phyloP scores from a whole-genome alignment of 92 coral and sea anemone genomes.

The Parazoanthus darwini region DNA sequence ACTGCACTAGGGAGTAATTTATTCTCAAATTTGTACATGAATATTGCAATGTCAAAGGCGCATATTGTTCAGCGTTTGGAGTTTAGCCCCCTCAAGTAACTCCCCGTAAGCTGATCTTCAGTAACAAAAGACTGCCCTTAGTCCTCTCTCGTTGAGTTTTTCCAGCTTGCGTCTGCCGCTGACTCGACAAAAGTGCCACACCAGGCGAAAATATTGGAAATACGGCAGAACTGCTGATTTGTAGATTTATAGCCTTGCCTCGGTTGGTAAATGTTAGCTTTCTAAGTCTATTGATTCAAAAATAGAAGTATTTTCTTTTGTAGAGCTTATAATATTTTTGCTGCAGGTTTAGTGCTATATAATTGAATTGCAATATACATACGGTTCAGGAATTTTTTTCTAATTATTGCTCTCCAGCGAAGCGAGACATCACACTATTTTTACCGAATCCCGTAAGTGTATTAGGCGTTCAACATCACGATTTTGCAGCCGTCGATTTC shows the following conservation, averaged over 20 bases:
- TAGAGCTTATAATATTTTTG: too few species aligned
- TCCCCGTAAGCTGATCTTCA: constrained; percentile 48
- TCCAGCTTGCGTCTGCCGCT: constrained; percentile 44
- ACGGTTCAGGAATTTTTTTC: too few species aligned
- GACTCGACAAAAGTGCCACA: constrained; percentile 47
- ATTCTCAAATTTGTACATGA: constrained; percentile 43
- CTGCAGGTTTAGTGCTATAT: too few species aligned
- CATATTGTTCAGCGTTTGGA: constrained; percentile 29
- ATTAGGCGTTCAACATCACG: too few species aligned
- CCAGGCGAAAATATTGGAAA: constrained; percentile 34
- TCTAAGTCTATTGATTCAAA: background rate
- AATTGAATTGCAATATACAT: too few species aligned
- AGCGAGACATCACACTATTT: too few species aligned
- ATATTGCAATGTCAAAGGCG: constrained; percentile 46
- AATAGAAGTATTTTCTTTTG: too few species aligned
- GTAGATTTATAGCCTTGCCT: constrained; percentile 46
- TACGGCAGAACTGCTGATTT: constrained; percentile 49
- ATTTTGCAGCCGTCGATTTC: too few species aligned
- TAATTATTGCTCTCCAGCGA: too few species aligned
- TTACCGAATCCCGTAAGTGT: too few species aligned
- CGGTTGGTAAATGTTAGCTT: constrained; percentile 45
- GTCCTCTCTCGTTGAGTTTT: constrained; percentile 50
- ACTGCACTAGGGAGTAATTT: constrained; percentile 21
- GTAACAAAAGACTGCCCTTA: constrained; percentile 53
- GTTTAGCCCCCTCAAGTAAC: constrained; percentile 37